Conservation (phyloP, 2,797 vertebrate genomes). For the Denticeps clupeoides region DNA sequence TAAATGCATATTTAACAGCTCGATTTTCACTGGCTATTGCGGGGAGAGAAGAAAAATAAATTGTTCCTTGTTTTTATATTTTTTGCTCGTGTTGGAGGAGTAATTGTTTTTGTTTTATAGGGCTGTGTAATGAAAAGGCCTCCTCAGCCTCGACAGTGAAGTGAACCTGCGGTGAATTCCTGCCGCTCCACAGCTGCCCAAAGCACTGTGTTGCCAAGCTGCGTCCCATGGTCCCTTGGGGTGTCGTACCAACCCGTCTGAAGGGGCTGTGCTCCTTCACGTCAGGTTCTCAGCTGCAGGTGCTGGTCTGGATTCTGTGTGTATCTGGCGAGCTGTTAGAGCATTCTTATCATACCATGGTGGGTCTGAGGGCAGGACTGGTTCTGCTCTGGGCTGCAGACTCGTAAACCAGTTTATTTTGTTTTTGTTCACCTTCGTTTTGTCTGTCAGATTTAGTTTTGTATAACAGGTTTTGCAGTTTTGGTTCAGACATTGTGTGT, state of each 20-base stretch:
- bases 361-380: too few species aligned
- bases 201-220: too few species aligned
- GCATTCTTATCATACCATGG: too few species aligned
- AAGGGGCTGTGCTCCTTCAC: constrained; percentile 19
- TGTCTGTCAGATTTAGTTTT: too few species aligned
- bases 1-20: constrained; percentile 43
- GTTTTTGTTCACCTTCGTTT: too few species aligned
- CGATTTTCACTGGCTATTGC: constrained; percentile 20
- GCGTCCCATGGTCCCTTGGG: too few species aligned
- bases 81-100: neutral
- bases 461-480: too few species aligned
- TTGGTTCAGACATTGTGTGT: too few species aligned
- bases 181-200: constrained; percentile 37
- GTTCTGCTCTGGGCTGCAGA: too few species aligned
- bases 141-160: constrained; percentile 29
- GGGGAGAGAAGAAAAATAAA: constrained; percentile 21
- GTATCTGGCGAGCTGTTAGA: constrained; percentile 7
- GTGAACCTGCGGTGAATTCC: constrained; percentile 35
- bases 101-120: constrained; percentile 25
- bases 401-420: too few species aligned
- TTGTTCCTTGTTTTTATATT: neutral
- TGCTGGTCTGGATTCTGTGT: constrained; percentile 10
- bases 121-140: constrained; percentile 38
- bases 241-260: too few species aligned
- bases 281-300: constrained; percentile 6